phyloP scores from a whole-genome alignment of 1,140 invertebrate genomes.

The Nephila pilipes region DNA sequence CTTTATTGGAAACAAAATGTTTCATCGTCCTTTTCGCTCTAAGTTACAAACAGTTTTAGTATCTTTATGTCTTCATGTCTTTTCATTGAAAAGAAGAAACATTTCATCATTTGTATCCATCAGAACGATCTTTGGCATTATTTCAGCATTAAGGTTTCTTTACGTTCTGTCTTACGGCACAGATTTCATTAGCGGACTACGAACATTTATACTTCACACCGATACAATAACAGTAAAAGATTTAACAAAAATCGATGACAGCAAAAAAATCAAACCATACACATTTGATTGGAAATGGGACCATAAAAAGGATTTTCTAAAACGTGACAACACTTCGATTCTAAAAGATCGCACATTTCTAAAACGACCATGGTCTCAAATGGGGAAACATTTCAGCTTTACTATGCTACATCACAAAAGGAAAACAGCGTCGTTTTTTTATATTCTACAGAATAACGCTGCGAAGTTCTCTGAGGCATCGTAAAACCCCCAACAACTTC shows the following conservation, averaged over 20 bases:
- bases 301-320: slow-evolving; percentile 23
- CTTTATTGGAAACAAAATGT: no score
- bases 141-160: no score
- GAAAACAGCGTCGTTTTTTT: slow-evolving; percentile 25
- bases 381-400: slow-evolving; percentile 38
- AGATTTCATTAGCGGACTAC: no score
- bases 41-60: no score
- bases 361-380: slow-evolving; percentile 27
- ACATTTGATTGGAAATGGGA: slow-evolving; percentile 30
- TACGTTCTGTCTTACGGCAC: no score
- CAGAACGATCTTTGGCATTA: no score
- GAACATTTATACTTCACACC: neutral
- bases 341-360: slow-evolving; percentile 31
- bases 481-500: slow-evolving; percentile 20
- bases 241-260: slow-evolving; percentile 15
- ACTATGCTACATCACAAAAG: slow-evolving; percentile 27
- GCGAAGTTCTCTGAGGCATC: slow-evolving; percentile 4
- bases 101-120: no score
- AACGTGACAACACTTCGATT: slow-evolving; percentile 30
- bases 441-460: neutral
- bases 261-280: neutral
- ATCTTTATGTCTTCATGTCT: no score
- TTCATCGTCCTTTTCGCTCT: no score
- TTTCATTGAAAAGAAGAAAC: no score
- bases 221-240: slow-evolving; percentile 23